phyloP scores from a whole-genome alignment of 2,888 invertebrate species.

The Amphiduros pacificus region DNA sequence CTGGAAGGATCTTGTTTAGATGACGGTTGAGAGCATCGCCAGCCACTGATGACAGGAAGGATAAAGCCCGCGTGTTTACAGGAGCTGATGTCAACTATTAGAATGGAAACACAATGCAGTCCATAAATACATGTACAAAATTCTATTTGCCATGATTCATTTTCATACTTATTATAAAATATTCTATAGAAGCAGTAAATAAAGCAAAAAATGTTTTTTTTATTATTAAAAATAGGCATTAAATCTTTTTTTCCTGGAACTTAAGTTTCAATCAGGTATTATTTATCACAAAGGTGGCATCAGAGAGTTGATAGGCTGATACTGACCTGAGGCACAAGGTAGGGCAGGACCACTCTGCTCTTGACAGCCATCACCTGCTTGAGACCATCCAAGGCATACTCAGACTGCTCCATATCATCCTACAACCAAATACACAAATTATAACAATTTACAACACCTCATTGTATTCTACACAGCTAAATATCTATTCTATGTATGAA shows the following conservation, averaged over 20 bases:
- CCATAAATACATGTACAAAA: neutral
- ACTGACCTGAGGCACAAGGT: conserved; percentile 83
- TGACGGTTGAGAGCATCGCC: conserved; percentile 90
- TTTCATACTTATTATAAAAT: neutral
- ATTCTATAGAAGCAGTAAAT: no score
- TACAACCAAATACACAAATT: conserved; percentile 40
- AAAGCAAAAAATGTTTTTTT: no score
- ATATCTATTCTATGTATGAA: no score
- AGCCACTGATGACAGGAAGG: conserved; percentile 91
- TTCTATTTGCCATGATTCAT: neutral
- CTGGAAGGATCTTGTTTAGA: conserved; percentile 87
- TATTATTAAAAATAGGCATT: no score
- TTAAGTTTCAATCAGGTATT: no score
- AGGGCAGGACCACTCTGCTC: conserved; percentile 91
- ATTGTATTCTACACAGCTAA: no score
- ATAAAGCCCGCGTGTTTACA: conserved; percentile 89
- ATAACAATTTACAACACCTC: neutral
- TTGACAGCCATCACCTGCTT: conserved; percentile 97
- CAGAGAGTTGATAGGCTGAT: no score
- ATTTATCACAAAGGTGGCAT: no score
- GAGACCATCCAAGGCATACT: conserved; percentile 91
- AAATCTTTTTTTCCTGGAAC: no score
- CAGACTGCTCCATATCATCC: conserved; percentile 78
- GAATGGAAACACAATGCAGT: neutral
- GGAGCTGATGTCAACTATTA: conserved; percentile 82